phyloP scores from a whole-genome alignment of 2,888 invertebrate genomes.

The Clistopyga incitator region DNA sequence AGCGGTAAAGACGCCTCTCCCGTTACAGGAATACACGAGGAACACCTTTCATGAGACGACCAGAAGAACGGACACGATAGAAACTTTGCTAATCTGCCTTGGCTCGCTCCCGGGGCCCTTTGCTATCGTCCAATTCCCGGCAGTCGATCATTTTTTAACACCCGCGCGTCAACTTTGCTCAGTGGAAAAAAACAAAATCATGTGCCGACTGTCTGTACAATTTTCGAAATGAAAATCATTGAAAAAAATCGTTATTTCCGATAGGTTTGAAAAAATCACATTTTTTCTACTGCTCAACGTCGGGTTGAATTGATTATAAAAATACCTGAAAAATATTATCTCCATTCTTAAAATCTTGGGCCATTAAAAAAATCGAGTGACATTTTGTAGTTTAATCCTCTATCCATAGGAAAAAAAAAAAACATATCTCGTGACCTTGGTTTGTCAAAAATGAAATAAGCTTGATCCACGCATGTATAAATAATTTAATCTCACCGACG shows the following conservation, averaged over 20 bases:
- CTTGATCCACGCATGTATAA: neutral
- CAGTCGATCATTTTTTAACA: neutral
- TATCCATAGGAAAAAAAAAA: neutral
- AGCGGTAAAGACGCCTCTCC: constrained; percentile 84
- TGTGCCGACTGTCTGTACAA: too few relatives aligned
- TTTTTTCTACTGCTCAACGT: too few relatives aligned
- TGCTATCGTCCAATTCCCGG: neutral
- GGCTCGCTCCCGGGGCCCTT: neutral
- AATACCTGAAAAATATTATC: too few relatives aligned
- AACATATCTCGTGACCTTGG: neutral
- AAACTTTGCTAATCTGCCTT: constrained; percentile 1
- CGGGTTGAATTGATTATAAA: too few relatives aligned
- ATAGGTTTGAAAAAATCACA: too few relatives aligned
- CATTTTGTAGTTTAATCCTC: neutral
- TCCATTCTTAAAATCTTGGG: too few relatives aligned
- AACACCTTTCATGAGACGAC: constrained; percentile 73
- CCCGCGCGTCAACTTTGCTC: neutral
- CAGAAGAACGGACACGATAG: constrained; percentile 22
- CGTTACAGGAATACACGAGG: constrained; percentile 81
- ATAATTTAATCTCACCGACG: neutral
- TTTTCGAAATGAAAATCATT: too few relatives aligned
- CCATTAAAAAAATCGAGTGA: too few relatives aligned
- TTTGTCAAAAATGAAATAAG: neutral
- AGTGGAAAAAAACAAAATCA: neutral
- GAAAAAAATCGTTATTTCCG: too few relatives aligned